A percentile compares a stretch with the other conserved stretches of the same genome.
Evolutionary conservation across 2,888 invertebrate species (phyloP).

Genomic region (Stenotaenia linearis): DNA sequence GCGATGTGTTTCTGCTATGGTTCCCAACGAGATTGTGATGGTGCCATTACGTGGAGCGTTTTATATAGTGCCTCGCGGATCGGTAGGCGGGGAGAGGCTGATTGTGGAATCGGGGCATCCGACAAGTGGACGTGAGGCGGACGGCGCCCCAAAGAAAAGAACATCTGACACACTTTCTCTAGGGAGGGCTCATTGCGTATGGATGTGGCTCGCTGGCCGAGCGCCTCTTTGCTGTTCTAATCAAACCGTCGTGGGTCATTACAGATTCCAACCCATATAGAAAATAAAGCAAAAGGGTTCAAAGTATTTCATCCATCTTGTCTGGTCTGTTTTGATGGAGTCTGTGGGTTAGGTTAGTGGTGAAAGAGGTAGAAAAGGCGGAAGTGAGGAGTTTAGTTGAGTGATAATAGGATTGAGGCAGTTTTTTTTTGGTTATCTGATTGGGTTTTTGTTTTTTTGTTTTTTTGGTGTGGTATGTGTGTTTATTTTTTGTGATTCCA

Average conservation of each 20-base stretch:
- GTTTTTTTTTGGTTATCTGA: neutral
- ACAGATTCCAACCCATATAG: constrained; percentile 11
- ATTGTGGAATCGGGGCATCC: constrained; percentile 31
- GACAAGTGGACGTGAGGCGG: constrained; percentile 27
- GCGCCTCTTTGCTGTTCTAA: neutral
- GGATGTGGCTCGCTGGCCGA: constrained; percentile 18
- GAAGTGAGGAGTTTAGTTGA: neutral
- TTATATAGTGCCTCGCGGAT: neutral
- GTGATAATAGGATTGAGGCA: neutral
- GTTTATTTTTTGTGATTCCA: neutral
- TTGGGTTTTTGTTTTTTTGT: neutral
- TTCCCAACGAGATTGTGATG: constrained; percentile 24
- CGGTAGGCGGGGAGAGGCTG: constrained; percentile 26
- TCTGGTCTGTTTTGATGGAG: neutral
- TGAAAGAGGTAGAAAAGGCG: neutral
- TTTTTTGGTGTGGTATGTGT: neutral
- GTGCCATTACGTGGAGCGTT: neutral
- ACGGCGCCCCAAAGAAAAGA: constrained; percentile 21
- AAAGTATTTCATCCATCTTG: neutral
- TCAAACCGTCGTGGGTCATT: neutral
- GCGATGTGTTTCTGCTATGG: neutral
- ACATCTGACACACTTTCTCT: constrained; percentile 26
- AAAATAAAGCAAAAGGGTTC: neutral
- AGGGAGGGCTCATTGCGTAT: constrained; percentile 10
- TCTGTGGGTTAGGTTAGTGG: neutral